Base-by-base conservation (phyloP, 2,888 invertebrate genomes). In the Xylota segnis region DNA sequence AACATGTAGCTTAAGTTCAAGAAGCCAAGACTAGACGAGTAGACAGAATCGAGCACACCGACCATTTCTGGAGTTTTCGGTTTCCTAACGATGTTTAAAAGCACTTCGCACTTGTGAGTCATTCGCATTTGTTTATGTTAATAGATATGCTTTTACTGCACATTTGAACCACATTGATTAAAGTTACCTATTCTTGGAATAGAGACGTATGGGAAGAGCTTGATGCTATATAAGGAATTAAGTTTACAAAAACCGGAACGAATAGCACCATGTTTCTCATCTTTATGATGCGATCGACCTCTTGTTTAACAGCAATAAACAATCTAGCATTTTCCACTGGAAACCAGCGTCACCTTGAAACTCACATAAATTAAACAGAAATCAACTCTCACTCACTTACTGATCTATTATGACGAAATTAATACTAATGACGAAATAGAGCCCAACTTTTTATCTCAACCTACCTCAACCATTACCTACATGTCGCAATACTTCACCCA, bases 401-500 rank as follows among this genome's bases (percentile, higher is more conserved):
- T 9, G 14, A 23, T 29, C 23, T 23, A 16, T 14, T 50, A 37
- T 71, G 71, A 71, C 71, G 71, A 71, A 71, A 71, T 71, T 7
- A 5, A 2, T 0, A 6, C 6, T 18, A 34, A 12, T 16, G 29
- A 32, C 37, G 7, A 18, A n/a, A n/a, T 59, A 27, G 12, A 50
- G 7, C 27, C 12, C 14, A 4, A 6, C n/a, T 43, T n/a, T 10
- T 27, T 27, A 10, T 3, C 3, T 32, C 0, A 65, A 56, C 68
- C 75, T 70, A 61, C 75, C 75, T 52, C 81, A 81, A 81, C 37
- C 34, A 32, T n/a, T 0, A n/a, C n/a, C 27, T 10, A 40, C 9
- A 16, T 40, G 56, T 16, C 23, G 23, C 40, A 52, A 54, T 23
- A 47, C 34, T 58, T 58, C 16, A 40, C 4, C 18, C n/a, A 32